phyloP scores from a whole-genome alignment of 2,113 vertebrate species.

The Megaptera novaeangliae region DNA sequence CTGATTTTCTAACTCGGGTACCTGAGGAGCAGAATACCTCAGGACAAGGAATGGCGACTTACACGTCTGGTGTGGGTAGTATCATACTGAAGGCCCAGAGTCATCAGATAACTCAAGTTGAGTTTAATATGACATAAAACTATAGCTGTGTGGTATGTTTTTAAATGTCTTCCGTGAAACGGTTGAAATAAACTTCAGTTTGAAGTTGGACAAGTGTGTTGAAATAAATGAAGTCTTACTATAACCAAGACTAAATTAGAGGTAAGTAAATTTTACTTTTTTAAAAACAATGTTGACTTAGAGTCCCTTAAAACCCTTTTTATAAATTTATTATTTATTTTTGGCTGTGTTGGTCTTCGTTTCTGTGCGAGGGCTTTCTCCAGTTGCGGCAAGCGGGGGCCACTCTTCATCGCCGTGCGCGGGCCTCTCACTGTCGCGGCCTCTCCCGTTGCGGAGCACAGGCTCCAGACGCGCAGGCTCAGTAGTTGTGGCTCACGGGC shows the following conservation, averaged over 20 bases:
- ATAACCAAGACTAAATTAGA: background rate
- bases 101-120: background rate
- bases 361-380: no score
- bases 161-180: background rate
- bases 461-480: no score
- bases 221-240: background rate
- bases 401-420: no score
- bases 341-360: no score
- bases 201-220: background rate
- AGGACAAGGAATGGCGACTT: background rate
- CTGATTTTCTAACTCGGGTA: background rate
- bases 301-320: background rate
- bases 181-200: background rate
- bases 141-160: background rate
- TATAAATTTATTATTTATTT: no score
- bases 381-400: no score
- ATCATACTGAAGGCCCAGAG: background rate
- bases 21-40: background rate
- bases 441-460: no score
- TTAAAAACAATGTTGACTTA: background rate
- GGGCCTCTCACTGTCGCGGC: no score
- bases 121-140: background rate
- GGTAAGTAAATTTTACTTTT: conserved; percentile 32
- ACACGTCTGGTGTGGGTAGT: background rate
- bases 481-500: no score